Conservation (phyloP, 2,113 vertebrate species). For the Phaethon lepturus region DNA sequence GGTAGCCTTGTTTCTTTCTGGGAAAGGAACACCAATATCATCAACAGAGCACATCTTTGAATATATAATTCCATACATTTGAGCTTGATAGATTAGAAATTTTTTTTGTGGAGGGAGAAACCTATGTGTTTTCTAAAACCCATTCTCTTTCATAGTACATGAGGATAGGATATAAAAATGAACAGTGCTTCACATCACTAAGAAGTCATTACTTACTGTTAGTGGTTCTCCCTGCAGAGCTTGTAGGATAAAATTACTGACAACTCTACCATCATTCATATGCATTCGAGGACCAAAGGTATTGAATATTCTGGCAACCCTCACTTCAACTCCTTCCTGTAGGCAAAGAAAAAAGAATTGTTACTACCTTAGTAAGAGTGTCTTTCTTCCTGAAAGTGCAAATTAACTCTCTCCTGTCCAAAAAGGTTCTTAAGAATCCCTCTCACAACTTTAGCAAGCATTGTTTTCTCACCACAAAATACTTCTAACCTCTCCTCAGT, state of each 20-base stretch:
- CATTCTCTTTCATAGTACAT: background rate
- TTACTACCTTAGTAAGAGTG: background rate
- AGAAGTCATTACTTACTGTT: constrained; percentile 81
- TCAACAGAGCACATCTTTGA: background rate
- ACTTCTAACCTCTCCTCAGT: background rate
- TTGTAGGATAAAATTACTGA: constrained; percentile 99
- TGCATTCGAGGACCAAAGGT: constrained; percentile 98
- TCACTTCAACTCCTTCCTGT: constrained; percentile 97
- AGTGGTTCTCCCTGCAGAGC: constrained; percentile 95
- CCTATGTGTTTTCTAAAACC: background rate
- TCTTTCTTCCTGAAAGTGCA: background rate
- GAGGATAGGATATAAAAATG: background rate
- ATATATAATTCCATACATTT: background rate
- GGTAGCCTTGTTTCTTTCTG: background rate
- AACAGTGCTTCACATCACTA: rapidly evolving
- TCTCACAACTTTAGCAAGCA: background rate
- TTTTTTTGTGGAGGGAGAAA: background rate
- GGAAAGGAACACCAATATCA: background rate
- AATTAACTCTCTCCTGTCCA: background rate
- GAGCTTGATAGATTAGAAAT: background rate
- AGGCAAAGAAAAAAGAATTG: background rate
- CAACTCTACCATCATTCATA: constrained; percentile 98
- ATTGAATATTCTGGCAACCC: constrained; percentile 98
- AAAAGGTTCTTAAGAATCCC: background rate
- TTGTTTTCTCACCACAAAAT: background rate